Percentiles rank a stretch among this genome's conserved stretches.
These are phyloP conservation scores for Trichomycterus rosablanca DNA, from an alignment of 2,113 vertebrate genomes.

Conservation along the genomic window DNA sequence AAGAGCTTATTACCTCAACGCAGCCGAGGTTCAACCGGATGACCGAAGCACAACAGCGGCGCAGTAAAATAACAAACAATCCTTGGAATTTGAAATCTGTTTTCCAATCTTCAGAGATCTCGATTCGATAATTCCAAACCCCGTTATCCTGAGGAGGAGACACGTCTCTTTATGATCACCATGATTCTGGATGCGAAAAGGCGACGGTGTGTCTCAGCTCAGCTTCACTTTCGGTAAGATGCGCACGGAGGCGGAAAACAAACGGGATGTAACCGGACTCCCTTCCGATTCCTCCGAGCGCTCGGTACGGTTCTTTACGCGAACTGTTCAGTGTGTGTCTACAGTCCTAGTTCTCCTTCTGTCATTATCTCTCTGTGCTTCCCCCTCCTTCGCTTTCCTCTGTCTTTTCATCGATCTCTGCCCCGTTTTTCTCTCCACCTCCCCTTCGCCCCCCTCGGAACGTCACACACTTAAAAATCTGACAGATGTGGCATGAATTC, in stretches of 20 bases:
- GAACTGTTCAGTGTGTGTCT: conserved; percentile 47
- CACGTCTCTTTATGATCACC: conserved; percentile 23
- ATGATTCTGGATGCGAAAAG: conserved; percentile 20
- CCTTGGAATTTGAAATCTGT: not conserved
- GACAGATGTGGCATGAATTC: conserved; percentile 80
- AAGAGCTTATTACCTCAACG: conserved; percentile 40
- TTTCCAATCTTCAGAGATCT: conserved; percentile 11
- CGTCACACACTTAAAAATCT: conserved; percentile 79
- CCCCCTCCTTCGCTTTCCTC: conserved; percentile 63
- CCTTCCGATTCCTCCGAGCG: not conserved
- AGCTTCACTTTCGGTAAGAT: conserved; percentile 17
- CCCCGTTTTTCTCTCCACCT: conserved; percentile 68
- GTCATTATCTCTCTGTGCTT: conserved; percentile 74
- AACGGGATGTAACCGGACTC: too few relatives aligned
- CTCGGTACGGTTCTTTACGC: too few relatives aligned
- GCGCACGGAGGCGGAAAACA: conserved; percentile 11
- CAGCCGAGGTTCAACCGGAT: too few relatives aligned
- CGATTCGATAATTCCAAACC: conserved; percentile 25
- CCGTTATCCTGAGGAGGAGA: not conserved
- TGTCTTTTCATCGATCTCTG: conserved; percentile 74
- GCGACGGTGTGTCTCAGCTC: conserved; percentile 5
- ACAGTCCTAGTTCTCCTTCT: conserved; percentile 64
- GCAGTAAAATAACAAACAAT: conserved; percentile 27
- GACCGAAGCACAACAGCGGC: too few relatives aligned
- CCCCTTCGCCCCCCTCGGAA: conserved; percentile 60